Evolutionary conservation across 2,113 vertebrate species (phyloP), one percentile per base, ranked within the genome.

Genomic region (Leptocoma aspasia): DNA sequence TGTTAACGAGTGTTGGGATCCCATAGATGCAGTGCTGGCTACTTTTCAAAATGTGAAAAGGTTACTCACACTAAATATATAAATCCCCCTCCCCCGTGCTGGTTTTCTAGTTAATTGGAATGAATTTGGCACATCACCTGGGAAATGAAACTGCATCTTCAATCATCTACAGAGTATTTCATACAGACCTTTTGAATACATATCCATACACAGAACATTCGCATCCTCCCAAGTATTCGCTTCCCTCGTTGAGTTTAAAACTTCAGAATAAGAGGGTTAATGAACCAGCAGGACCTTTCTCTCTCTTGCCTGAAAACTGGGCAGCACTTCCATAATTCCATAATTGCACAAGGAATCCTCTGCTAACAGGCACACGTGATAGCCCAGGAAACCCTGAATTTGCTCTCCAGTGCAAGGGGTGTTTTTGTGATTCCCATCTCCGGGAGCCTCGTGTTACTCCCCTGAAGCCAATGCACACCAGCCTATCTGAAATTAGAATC

Each of bases 391-490:
- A 80, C 37, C 77, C 82, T 37, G 24, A 28, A 70, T 66, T 3
- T 68, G 57, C 57, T 90, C 60, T 42, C 7, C 69, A 27, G 1
- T 2, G 10, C n/a, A 63, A 85, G 21, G 35, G 57, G 10, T 13
- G 37, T 47, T 80, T 77, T 37, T 47, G 79, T 26, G 60, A 54
- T 80, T 86, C 70, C 33, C 7, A 33, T 37, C 59, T 76, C 26
- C 2, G 23, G 1, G 13, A 72, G 75, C 78, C 82, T 90, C 21
- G 0, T 7, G 9, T 45, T 77, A 79, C 90, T 83, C 71, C 92
- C 93, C 92, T 73, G 85, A 42, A 96, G 88, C 82, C 76, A 89
- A 10, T 1, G 41, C 68, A 92, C 37, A 75, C 64, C 88, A 66
- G 84, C 3, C 1, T 5, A 33, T 66, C 85, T 86, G 90, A 87